Evolutionary conservation across 2,888 invertebrate genomes (phyloP).

Genomic region (Tridacna crocea): DNA sequence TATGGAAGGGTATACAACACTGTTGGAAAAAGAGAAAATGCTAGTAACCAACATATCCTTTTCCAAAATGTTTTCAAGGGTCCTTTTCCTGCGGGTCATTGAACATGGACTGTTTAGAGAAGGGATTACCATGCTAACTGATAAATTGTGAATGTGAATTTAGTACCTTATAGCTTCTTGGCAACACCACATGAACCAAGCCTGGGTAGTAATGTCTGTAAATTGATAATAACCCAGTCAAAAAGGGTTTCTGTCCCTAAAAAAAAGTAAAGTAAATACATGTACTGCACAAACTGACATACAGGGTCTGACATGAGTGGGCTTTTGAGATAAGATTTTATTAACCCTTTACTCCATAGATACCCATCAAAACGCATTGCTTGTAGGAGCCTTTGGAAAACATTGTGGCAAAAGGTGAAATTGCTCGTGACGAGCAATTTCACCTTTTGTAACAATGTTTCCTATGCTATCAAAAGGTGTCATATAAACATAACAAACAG

Average conservation of each 20-base stretch:
- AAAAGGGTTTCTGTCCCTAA: slow-evolving; percentile 76
- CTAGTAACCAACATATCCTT: not conserved
- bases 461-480: no score
- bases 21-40: not conserved
- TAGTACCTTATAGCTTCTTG: slow-evolving; percentile 71
- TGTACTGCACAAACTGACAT: not conserved
- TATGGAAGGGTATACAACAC: not conserved
- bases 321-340: no score
- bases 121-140: no score
- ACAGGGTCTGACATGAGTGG: no score
- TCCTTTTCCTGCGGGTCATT: not conserved
- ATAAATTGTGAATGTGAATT: not conserved
- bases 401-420: no score
- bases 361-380: no score
- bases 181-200: slow-evolving; percentile 74
- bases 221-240: slow-evolving; percentile 77
- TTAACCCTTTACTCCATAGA: no score
- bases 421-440: no score
- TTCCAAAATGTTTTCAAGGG: not conserved
- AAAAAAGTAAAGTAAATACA: slow-evolving; percentile 23
- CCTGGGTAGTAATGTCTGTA: slow-evolving; percentile 80
- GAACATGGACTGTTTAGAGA: no score
- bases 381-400: no score
- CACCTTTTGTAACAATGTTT: no score
- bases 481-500: no score